Evolutionary conservation across 2,797 vertebrate species (phyloP).

Genomic region (Arrhamphus sclerolepis): DNA sequence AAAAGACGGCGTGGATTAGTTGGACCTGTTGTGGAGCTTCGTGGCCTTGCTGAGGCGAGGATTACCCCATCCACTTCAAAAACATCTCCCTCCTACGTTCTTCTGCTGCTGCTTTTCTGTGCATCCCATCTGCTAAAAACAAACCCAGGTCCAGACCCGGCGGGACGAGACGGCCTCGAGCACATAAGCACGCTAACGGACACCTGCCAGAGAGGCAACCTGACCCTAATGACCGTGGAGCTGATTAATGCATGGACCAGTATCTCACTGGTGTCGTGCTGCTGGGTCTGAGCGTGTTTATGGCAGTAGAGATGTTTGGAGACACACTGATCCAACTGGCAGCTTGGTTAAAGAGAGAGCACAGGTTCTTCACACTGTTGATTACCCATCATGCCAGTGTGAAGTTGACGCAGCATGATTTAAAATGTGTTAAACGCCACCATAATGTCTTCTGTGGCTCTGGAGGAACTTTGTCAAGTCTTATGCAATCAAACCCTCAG

Average conservation of each 20-base stretch:
- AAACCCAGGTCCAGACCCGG: conserved; percentile 26
- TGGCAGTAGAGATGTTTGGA: too few relatives aligned
- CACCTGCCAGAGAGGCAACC: conserved; percentile 50
- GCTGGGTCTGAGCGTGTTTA: too few relatives aligned
- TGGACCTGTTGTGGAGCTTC: conserved; percentile 34
- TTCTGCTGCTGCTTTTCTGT: conserved; percentile 40
- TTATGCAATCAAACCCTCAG: too few relatives aligned
- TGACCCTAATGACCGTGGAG: conserved; percentile 24
- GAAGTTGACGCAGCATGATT: too few relatives aligned
- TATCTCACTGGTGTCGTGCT: conserved; percentile 5
- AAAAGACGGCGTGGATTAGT: background rate
- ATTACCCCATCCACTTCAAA: conserved; percentile 58
- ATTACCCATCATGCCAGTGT: too few relatives aligned
- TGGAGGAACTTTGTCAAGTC: too few relatives aligned
- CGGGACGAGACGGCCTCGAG: conserved; percentile 43
- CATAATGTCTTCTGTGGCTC: too few relatives aligned
- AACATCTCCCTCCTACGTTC: conserved; percentile 4
- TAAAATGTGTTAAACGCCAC: too few relatives aligned
- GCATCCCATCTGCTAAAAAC: conserved; percentile 65
- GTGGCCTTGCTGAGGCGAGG: conserved; percentile 41
- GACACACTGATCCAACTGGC: too few relatives aligned
- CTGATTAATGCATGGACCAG: conserved; percentile 21
- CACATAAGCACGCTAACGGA: conserved; percentile 15
- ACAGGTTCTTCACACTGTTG: too few relatives aligned
- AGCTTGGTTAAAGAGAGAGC: too few relatives aligned